Conservation (phyloP, 1,140 invertebrate genomes). For the Hydropsyche tenuis region DNA sequence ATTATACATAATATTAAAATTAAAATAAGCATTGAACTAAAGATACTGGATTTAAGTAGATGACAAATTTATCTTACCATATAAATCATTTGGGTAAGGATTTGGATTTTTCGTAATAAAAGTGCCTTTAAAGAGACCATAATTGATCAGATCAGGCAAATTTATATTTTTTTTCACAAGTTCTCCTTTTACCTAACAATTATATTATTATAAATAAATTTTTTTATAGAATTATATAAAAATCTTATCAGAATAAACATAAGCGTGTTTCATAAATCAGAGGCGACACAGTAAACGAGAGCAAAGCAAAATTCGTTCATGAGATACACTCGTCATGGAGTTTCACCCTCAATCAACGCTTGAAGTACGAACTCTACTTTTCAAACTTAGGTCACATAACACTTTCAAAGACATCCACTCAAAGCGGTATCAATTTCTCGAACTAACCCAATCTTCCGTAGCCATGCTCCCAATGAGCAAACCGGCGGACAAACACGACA, state of each 20-base stretch:
- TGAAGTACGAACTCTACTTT: not conserved
- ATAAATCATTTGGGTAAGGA: not conserved
- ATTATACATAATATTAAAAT: not conserved
- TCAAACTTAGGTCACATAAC: not conserved
- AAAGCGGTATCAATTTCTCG: conserved; percentile 7
- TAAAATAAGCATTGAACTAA: too few species aligned
- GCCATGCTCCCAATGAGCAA: conserved; percentile 33
- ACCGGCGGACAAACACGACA: conserved; percentile 39
- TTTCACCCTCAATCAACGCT: not conserved
- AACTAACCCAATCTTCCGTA: conserved; percentile 46
- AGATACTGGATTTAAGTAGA: not conserved
- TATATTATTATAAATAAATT: conserved; percentile 3
- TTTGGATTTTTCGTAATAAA: not conserved
- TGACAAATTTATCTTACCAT: not conserved
- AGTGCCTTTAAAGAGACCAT: conserved; percentile 43
- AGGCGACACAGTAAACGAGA: too few species aligned
- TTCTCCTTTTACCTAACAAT: not conserved
- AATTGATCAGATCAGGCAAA: conserved; percentile 24
- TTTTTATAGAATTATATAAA: too few species aligned
- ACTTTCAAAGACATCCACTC: too few species aligned
- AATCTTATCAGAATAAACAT: too few species aligned
- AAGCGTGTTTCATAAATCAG: too few species aligned
- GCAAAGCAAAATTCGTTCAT: too few species aligned
- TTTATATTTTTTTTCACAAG: not conserved
- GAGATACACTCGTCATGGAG: too few species aligned